Evolutionary conservation across 2,888 invertebrate genomes (phyloP).

Genomic region (Drosophila pullipes): DNA sequence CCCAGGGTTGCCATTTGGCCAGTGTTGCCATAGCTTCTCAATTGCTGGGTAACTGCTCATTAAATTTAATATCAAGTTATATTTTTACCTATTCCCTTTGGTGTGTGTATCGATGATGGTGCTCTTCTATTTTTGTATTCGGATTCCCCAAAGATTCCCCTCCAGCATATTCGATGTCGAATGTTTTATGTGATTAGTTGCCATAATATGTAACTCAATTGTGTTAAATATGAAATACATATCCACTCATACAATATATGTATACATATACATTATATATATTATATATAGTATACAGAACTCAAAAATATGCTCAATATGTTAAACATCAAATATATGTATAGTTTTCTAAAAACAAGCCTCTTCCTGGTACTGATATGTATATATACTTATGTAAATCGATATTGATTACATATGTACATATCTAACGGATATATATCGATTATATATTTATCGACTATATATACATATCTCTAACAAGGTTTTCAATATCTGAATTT

Average conservation of each 20-base stretch:
- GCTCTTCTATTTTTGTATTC: neutral
- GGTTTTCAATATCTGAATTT: neutral
- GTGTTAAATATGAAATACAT: neutral
- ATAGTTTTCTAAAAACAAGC: neutral
- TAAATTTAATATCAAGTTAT: constrained; percentile 41
- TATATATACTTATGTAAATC: neutral
- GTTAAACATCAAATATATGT: neutral
- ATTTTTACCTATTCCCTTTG: constrained; percentile 8
- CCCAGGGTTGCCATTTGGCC: constrained; percentile 2
- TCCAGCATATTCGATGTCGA: constrained; percentile 8
- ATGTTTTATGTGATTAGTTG: neutral
- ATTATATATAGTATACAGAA: neutral
- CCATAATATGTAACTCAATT: neutral
- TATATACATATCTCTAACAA: neutral
- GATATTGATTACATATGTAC: neutral
- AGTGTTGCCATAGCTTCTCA: constrained; percentile 54
- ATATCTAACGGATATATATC: neutral
- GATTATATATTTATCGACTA: no score
- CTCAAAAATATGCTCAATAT: neutral
- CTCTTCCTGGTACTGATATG: neutral
- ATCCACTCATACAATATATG: neutral
- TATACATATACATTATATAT: neutral
- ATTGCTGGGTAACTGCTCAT: constrained; percentile 52
- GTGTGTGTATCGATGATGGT: neutral
- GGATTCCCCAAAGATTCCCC: neutral